These are phyloP conservation scores for Sitta europaea DNA, from an alignment of 2,113 vertebrate genomes.

Conservation along the genomic window DNA sequence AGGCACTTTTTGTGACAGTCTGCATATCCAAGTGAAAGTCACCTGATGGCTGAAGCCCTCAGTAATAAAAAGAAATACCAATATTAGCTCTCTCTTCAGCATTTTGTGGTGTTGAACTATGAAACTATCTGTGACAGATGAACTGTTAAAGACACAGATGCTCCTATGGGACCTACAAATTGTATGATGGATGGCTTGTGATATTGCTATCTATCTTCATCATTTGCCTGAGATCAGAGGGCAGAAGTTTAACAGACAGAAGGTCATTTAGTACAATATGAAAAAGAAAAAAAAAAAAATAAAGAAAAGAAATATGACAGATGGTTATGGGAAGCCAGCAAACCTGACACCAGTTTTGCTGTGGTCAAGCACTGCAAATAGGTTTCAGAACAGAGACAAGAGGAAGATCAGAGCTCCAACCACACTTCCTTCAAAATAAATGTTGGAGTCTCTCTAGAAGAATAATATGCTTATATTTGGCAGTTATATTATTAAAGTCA, in stretches of 20 bases:
- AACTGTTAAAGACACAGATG: conserved; percentile 53
- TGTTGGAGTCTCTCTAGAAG: not conserved
- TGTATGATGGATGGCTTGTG: conserved; percentile 22
- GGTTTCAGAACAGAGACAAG: not conserved
- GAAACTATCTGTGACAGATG: not conserved
- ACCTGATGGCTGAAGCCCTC: not conserved
- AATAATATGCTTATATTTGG: not conserved
- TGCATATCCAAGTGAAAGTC: not conserved
- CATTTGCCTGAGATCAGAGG: conserved; percentile 48
- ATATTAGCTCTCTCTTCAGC: not conserved
- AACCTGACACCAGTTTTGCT: conserved; percentile 25
- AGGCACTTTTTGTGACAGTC: not conserved
- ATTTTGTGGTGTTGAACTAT: not conserved
- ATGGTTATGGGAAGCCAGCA: conserved; percentile 32
- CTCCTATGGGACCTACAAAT: conserved; percentile 22
- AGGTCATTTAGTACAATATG: conserved; percentile 33
- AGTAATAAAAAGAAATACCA: not conserved
- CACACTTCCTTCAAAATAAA: conserved; percentile 3
- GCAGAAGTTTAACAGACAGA: conserved; percentile 46
- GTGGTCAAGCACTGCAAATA: conserved; percentile 33
- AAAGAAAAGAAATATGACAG: not conserved
- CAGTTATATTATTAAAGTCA: not conserved
- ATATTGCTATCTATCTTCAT: conserved; percentile 48
- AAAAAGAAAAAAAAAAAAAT: not conserved
- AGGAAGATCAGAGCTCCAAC: not conserved